Evolutionary conservation across 2,113 vertebrate genomes (phyloP).

Genomic region (Mohoua ochrocephala): DNA sequence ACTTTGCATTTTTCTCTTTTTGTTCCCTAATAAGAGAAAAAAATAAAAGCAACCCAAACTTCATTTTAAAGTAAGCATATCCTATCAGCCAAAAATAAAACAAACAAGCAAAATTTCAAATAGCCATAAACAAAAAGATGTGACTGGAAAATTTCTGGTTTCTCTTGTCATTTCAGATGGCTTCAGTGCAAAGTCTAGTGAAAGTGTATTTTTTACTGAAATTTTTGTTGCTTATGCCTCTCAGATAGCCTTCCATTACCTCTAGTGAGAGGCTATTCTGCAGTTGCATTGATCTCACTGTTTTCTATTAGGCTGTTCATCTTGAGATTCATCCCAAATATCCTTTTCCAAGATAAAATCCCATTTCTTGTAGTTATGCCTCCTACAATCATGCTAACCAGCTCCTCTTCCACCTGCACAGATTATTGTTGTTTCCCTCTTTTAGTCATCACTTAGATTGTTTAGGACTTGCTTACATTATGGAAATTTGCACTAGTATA

Average conservation of each 20-base stretch:
- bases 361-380: slow-evolving; percentile 2
- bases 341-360: neutral
- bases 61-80: neutral
- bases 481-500: slow-evolving; percentile 4
- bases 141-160: neutral
- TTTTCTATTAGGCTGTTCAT: neutral
- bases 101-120: neutral
- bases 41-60: neutral
- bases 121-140: neutral
- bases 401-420: neutral
- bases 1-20: neutral
- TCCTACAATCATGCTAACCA: neutral
- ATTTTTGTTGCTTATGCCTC: neutral
- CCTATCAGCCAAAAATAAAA: neutral
- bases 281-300: neutral
- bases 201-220: neutral
- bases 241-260: neutral
- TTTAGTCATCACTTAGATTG: neutral
- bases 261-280: neutral
- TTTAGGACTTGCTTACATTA: slow-evolving; percentile 34
- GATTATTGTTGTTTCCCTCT: neutral
- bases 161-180: neutral
- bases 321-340: neutral
- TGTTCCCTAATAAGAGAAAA: neutral
- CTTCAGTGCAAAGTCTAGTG: neutral